These are phyloP conservation scores for Epinephelus awoara DNA, from an alignment of 2,797 vertebrate species.

Conservation along the genomic window DNA sequence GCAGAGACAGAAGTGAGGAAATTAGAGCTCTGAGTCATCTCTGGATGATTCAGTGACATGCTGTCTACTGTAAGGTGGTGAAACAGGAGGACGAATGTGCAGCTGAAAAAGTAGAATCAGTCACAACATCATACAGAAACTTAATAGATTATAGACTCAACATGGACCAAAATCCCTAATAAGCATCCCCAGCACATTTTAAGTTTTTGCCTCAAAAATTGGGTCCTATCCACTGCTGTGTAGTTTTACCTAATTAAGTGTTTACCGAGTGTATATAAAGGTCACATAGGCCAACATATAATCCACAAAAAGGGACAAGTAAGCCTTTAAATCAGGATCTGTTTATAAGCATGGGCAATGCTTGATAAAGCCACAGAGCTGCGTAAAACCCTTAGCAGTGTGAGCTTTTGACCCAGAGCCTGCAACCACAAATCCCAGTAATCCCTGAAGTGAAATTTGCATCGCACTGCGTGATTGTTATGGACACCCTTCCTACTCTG, in stretches of 20 bases:
- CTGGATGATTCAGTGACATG: slow-evolving; percentile 3
- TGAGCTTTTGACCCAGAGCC: slow-evolving; percentile 58
- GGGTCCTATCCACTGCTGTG: neutral
- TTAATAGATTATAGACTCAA: neutral
- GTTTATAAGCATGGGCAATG: slow-evolving; percentile 4
- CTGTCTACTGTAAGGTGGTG: neutral
- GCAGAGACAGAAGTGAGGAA: neutral
- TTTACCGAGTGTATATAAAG: slow-evolving; percentile 31
- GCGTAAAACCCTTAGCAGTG: slow-evolving; percentile 25
- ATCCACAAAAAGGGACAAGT: slow-evolving; percentile 23
- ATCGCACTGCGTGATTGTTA: slow-evolving; percentile 35
- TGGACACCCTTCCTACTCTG: slow-evolving; percentile 3
- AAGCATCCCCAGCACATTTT: neutral
- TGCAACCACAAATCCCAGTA: slow-evolving; percentile 49
- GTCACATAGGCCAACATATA: slow-evolving; percentile 34
- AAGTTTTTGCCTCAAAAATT: neutral
- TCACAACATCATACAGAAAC: neutral
- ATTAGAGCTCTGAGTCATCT: slow-evolving; percentile 10
- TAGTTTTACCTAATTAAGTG: slow-evolving; percentile 24
- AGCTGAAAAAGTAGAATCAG: neutral
- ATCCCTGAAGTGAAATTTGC: slow-evolving; percentile 53
- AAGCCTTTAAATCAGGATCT: slow-evolving; percentile 19
- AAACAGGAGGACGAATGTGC: neutral
- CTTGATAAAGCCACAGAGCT: slow-evolving; percentile 35
- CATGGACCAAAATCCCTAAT: neutral